Percentiles rank a stretch among this genome's conserved stretches.
phyloP scores from a whole-genome alignment of 2,888 invertebrate species.

The Troides oblongomaculatus region DNA sequence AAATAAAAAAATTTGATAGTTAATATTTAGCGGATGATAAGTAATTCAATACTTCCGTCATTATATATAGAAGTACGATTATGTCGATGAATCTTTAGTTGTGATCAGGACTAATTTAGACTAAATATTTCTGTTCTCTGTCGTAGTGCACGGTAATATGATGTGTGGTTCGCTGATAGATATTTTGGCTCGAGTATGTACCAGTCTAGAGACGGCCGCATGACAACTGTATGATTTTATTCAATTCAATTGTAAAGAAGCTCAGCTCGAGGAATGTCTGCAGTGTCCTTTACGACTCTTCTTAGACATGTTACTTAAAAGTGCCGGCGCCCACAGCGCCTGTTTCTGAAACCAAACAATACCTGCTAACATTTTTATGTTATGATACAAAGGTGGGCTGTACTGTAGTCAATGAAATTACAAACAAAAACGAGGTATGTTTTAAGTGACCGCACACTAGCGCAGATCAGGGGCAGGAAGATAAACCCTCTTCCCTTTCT shows the following conservation, averaged over 20 bases:
- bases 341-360: no score
- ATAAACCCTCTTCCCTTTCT: not conserved
- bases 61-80: conserved; percentile 1
- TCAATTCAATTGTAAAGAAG: not conserved
- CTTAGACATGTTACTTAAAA: not conserved
- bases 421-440: no score
- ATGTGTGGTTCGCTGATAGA: not conserved
- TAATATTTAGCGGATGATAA: not conserved
- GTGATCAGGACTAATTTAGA: conserved; percentile 14
- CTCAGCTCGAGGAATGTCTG: not conserved
- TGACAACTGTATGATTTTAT: not conserved
- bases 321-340: no score
- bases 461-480: no score
- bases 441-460: no score
- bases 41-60: not conserved
- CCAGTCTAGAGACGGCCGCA: not conserved
- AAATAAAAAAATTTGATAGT: not conserved
- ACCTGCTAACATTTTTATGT: no score
- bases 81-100: conserved; percentile 18
- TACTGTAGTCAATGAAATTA: no score
- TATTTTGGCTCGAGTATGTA: conserved; percentile 3
- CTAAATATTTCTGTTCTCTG: conserved; percentile 5
- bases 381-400: no score
- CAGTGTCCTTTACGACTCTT: not conserved
- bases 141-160: not conserved